phyloP scores from a whole-genome alignment of 2,113 vertebrate genomes.

The Toxotes chatareus region DNA sequence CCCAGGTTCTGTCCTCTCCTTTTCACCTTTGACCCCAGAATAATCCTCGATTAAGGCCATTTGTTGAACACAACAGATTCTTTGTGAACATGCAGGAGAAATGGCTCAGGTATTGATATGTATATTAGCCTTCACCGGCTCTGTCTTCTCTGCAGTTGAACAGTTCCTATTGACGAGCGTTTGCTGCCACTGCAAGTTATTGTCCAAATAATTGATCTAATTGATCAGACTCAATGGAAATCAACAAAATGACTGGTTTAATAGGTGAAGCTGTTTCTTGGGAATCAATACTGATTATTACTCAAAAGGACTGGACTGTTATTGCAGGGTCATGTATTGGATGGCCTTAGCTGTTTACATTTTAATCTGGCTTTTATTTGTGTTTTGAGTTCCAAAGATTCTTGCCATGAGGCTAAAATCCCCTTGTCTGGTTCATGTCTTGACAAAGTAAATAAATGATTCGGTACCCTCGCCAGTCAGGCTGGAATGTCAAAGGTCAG shows the following conservation, averaged over 20 bases:
- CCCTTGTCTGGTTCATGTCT: constrained; percentile 78
- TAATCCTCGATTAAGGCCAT: constrained; percentile 64
- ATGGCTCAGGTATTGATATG: constrained; percentile 64
- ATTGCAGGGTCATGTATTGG: constrained; percentile 38
- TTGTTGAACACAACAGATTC: constrained; percentile 65
- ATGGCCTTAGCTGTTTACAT: constrained; percentile 60
- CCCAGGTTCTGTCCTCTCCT: constrained; percentile 50
- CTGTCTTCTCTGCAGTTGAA: constrained; percentile 12
- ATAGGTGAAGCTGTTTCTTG: constrained; percentile 55
- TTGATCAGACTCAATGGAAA: constrained; percentile 61
- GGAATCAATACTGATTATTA: constrained; percentile 67
- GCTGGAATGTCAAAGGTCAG: constrained; percentile 80
- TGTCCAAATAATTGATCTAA: constrained; percentile 71
- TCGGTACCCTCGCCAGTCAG: constrained; percentile 55
- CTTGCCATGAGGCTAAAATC: constrained; percentile 56
- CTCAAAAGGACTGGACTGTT: constrained; percentile 30
- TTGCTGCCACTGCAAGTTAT: constrained; percentile 54
- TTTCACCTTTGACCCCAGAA: constrained; percentile 64
- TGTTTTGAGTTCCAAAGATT: constrained; percentile 72
- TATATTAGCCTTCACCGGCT: constrained; percentile 53
- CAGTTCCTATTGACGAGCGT: constrained; percentile 56
- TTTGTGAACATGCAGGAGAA: constrained; percentile 61
- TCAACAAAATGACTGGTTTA: constrained; percentile 59
- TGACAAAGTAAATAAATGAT: constrained; percentile 82
- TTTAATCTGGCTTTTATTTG: constrained; percentile 73